A percentile compares a stretch with the other conserved stretches of the same genome.
Evolutionary conservation across 2,113 vertebrate genomes (phyloP).

Genomic region (Chamaea fasciata): DNA sequence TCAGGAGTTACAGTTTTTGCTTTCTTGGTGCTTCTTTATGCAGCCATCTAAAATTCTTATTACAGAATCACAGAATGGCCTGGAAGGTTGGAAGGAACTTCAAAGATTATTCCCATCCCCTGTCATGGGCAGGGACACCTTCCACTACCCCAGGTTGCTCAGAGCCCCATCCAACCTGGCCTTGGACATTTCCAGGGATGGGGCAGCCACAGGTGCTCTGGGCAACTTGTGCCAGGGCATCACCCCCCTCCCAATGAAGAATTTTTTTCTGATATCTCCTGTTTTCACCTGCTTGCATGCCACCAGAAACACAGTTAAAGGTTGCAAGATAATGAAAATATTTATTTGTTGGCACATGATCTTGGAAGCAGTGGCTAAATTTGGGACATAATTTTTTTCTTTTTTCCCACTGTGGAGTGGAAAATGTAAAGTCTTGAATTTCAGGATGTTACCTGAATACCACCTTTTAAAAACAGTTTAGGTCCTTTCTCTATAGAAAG

Average conservation of each 20-base stretch:
- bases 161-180: neutral
- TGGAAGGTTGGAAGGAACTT: neutral
- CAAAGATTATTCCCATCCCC: neutral
- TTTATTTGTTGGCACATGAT: neutral
- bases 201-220: neutral
- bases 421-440: neutral
- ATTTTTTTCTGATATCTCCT: neutral
- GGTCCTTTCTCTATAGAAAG: neutral
- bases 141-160: fast-evolving
- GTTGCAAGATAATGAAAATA: neutral
- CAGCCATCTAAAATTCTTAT: neutral
- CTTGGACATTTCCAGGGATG: neutral
- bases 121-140: neutral
- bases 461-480: neutral
- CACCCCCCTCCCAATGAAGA: fast-evolving
- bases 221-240: neutral
- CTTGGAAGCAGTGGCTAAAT: neutral
- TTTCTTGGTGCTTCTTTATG: neutral
- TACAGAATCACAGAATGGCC: neutral
- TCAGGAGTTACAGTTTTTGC: neutral
- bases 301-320: neutral
- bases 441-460: neutral
- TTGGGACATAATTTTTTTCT: neutral
- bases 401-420: neutral
- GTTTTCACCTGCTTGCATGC: neutral